Conservation (phyloP, 2,113 vertebrate genomes). For the Hemicordylus capensis region DNA sequence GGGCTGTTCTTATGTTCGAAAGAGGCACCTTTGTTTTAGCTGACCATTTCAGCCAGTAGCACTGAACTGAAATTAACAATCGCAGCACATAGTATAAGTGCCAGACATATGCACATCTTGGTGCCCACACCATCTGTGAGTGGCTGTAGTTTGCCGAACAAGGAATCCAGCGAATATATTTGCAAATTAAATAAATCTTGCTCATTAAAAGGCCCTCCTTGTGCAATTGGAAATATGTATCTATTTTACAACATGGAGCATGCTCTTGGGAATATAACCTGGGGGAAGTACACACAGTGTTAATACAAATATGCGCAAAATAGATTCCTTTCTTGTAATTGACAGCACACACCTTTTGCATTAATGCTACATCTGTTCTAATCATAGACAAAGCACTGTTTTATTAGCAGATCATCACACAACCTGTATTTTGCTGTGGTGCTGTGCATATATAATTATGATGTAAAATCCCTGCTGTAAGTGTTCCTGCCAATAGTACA, state of each 20-base stretch:
- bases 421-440: slow-evolving; percentile 61
- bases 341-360: slow-evolving; percentile 55
- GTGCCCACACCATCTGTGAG: not conserved
- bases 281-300: slow-evolving; percentile 21
- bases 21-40: slow-evolving; percentile 14
- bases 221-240: not conserved
- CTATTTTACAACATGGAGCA: too few relatives aligned
- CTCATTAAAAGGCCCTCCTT: not conserved
- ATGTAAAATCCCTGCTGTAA: slow-evolving; percentile 66
- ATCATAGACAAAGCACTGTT: slow-evolving; percentile 63
- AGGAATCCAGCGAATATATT: slow-evolving; percentile 16
- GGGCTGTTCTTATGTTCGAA: too few relatives aligned
- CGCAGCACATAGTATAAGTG: not conserved
- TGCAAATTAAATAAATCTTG: not conserved
- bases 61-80: slow-evolving; percentile 29
- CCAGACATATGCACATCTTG: not conserved
- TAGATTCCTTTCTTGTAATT: not conserved
- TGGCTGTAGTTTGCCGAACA: not conserved
- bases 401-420: slow-evolving; percentile 66
- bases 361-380: slow-evolving; percentile 63
- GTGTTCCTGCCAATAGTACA: slow-evolving; percentile 66
- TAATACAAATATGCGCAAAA: slow-evolving; percentile 54
- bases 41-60: not conserved
- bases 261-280: slow-evolving; percentile 28
- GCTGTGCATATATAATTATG: slow-evolving; percentile 69